Evolutionary conservation across 92 coral and sea anemone species (phyloP), one percentile per base, ranked within the genome.

Genomic region (Heteractis magnifica): DNA sequence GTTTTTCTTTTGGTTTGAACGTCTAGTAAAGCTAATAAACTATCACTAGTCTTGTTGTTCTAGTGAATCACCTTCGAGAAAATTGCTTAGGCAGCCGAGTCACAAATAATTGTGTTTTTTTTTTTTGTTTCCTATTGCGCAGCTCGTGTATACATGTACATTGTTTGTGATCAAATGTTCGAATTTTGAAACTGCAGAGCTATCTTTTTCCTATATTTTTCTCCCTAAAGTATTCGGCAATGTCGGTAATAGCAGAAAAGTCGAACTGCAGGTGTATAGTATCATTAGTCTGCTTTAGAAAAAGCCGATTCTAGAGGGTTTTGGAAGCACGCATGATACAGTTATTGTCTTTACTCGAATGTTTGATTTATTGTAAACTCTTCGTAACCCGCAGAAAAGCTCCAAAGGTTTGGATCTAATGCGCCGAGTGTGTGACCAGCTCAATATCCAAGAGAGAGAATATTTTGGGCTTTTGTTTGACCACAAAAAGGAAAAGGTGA

Each of bases 381-480:
- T 10, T 62, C 26, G 72, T 84, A 65, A 52, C 84, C 78, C 65
- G 15, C 89, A 97, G 99, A 97, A 97, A 97, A 94, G 85, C 78
- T 98, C 99, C 77, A 94, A 93, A 75, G 99, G 99, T 9, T 84
- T 90, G 60, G 92, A 92, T 65, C 89, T 97, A 49, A 94, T 97
- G 90, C 92, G 87, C 26, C 86, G 93, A 87, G 93, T 97, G 3
- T 92, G 91, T 78, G 92, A 90, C 60, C 94, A 97, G 76, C 88
- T 94, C 59, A 94, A 91, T 77, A 78, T 97, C 21, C 79, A 95
- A 76, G 99, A 97, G 55, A 88, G 94, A 49, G 99, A 97, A 70
- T 97, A 97, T 81, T 97, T 97, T 83, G 99, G 99, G 2, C 86
- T 97, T 10, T 87, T 97, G 6, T 97, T 87, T 91, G 98, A 94